Base-by-base conservation (phyloP, 2,888 invertebrate genomes). In the Apotomis capreana region DNA sequence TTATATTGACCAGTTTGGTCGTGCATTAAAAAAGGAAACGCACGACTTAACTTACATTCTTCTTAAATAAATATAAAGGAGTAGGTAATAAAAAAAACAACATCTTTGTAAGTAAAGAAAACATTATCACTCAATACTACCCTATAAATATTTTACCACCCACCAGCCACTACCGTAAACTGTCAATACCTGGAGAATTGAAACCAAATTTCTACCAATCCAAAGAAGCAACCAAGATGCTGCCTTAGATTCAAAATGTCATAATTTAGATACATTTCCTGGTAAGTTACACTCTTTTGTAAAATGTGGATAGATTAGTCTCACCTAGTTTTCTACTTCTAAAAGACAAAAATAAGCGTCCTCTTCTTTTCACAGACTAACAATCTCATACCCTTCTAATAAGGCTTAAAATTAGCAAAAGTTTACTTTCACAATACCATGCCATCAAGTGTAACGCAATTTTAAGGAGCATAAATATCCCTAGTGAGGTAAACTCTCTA, bases 141-240 rank as follows among this genome's bases (percentile, higher is more conserved):
- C 12, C 12, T 49, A 51, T 6, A n/a, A 65, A 65, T 57, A 57
- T 60, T 55, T 67, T 71, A 26, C 71, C 67, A 71, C 67, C 71
- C 71, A 26, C 71, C 67, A 71, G 61, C 71, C 71, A 71, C 60
- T 55, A 46, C 67, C 26, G 59, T 59, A 3, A 10, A 58, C 4
- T 37, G 10, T 36, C 5, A 44, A 10, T 71, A 62, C 55, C 54
- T 70, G 52, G 26, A n/a, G 40, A 26, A 57, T 71, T 52, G 61
- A 71, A 71, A 71, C 71, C 67, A 68, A 71, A 71, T 57, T 67
- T 71, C 40, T 15, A 61, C 55, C 61, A 62, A 52, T 55, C 55
- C 61, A 62, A 52, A 64, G 36, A 49, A n/a, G 65, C 67, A 26
- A 57, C 51, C n/a, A 3, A 55, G 4, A 15, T 2, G 52, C 15